Evolutionary conservation across 23 tunicate genomes (phyloP).

Genomic region (Diplosoma virens): DNA sequence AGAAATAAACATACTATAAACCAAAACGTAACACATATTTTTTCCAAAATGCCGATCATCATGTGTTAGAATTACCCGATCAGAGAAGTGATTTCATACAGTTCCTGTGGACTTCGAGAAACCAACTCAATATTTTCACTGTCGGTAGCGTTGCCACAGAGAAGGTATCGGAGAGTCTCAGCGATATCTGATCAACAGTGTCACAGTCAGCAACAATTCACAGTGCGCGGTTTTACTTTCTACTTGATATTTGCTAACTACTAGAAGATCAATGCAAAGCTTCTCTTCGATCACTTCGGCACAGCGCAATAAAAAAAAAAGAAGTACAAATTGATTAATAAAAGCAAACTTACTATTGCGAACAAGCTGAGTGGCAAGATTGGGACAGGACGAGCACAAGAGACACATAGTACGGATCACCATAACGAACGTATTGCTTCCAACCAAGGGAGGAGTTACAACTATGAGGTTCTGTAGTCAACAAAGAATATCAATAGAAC

Average conservation of each 20-base stretch:
- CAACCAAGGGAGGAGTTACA: constrained; percentile 64
- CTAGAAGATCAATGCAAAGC: too few species aligned
- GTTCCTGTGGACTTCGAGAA: constrained; percentile 81
- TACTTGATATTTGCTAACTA: too few species aligned
- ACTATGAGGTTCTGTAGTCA: constrained; percentile 47
- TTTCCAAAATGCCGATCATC: too few species aligned
- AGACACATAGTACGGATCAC: constrained; percentile 77
- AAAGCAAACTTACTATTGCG: constrained; percentile 65
- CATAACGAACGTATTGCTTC: constrained; percentile 90
- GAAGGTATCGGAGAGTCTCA: constrained; percentile 70
- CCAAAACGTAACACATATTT: background rate
- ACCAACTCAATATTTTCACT: constrained; percentile 51
- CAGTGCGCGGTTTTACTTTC: too few species aligned
- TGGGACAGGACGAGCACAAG: constrained; percentile 63
- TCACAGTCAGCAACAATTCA: too few species aligned
- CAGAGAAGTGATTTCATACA: constrained; percentile 71
- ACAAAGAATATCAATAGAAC: too few species aligned
- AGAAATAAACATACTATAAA: background rate
- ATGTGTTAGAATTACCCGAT: constrained; percentile 63
- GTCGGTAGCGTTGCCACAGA: constrained; percentile 76
- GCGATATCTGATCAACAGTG: constrained; percentile 54
- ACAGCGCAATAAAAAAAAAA: too few species aligned
- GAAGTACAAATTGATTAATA: too few species aligned
- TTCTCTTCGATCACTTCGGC: too few species aligned
- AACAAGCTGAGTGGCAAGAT: constrained; percentile 65